Evolutionary conservation across 2,797 vertebrate species (phyloP).

Genomic region (Phalanger gymnotis): DNA sequence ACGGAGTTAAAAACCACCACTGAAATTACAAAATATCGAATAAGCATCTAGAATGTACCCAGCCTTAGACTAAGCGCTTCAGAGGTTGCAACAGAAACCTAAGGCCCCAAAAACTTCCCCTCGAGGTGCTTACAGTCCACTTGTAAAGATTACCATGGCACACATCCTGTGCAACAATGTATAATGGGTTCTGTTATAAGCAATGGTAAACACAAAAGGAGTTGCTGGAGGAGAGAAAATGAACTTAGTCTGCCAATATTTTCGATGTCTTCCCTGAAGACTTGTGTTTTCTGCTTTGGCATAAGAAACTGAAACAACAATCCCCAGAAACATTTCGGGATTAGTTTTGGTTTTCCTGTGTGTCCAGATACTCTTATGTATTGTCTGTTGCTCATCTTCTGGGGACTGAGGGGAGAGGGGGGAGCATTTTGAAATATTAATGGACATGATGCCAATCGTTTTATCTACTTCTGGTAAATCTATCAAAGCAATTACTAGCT

Average conservation of each 20-base stretch:
- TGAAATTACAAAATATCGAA: background rate
- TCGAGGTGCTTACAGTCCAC: background rate
- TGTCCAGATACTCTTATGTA: background rate
- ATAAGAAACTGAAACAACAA: background rate
- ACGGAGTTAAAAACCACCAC: background rate
- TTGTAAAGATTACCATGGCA: background rate
- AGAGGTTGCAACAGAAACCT: background rate
- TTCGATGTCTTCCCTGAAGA: background rate
- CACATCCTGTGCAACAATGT: background rate
- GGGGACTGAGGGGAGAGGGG: background rate
- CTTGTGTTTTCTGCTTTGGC: background rate
- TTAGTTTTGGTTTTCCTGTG: background rate
- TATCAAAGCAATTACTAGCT: conserved; percentile 47
- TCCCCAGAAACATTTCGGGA: background rate
- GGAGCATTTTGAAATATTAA: background rate
- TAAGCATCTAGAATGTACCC: background rate
- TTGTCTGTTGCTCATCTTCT: conserved; percentile 20
- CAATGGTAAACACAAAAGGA: background rate
- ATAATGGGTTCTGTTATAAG: background rate
- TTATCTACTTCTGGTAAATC: conserved; percentile 61
- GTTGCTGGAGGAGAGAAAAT: background rate
- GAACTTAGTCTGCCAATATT: background rate
- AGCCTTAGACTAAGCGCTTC: background rate
- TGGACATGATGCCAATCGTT: conserved; percentile 12
- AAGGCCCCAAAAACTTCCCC: background rate